Evolutionary conservation across 2,797 vertebrate genomes (phyloP), one percentile per base, ranked within the genome.

Genomic region (Lates japonicus): DNA sequence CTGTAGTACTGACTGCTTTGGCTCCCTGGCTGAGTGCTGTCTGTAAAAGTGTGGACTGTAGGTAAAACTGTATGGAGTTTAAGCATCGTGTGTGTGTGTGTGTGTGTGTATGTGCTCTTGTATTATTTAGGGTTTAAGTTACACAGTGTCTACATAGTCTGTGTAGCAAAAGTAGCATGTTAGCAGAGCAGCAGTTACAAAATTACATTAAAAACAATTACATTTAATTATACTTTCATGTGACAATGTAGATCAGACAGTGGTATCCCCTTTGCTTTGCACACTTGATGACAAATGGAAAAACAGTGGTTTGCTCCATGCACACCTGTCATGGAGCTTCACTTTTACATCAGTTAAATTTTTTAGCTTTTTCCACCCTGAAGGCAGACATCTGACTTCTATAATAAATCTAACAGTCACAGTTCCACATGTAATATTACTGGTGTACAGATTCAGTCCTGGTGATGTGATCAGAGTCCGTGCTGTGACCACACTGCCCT

Each of bases 401-500:
- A 20, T 51, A 25, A 69, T 37, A 20, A 13, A 54, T 54, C 14
- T 42, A 33, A 31, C 33, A 20, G 44, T 25, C 64, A 64, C 46
- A 12, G 41, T 51, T 74, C 17, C 44, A 62, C 39, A 41, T 73
- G 70, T 39, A 31, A 39, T 6, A 61, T 67, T 54, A 42, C 41
- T 73, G 58, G 42, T 65, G 22, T 57, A 16, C 31, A 72, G 39
- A 65, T 52, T 39, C 20, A 44, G 71, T 74, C 10, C 51, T 51
- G 54, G 35, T 65, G 59, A 76, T 35, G 64, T 71, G 41, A 49
- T 76, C 52, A 29, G 37, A 61, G 22, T 68, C 66, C 67, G 51
- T 60, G 71, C 52, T 74, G 62, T 78, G 66, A 59, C 51, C 80
- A 78, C 74, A 75, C 73, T 33, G 64, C 68, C 82, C 74, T 84